Percentiles rank a stretch among this genome's conserved stretches.
Conservation (phyloP, 2,113 vertebrate species). For the Percopsis transmontana region DNA sequence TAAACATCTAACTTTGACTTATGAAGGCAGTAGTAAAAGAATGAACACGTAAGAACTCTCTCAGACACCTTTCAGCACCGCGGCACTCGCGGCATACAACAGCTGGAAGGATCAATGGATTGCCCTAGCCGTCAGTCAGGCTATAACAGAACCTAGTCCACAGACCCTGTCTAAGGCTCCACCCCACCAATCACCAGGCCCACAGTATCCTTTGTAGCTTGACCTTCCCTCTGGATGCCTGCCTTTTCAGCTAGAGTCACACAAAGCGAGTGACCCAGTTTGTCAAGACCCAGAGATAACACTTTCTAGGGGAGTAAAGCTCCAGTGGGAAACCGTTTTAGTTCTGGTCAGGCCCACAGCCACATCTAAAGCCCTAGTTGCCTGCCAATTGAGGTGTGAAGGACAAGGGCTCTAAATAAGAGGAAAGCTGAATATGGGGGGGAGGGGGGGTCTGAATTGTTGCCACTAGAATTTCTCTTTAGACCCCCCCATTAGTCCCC, state of each 20-base stretch:
- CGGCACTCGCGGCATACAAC: conserved; percentile 29
- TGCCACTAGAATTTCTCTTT: conserved; percentile 28
- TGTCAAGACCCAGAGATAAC: background rate
- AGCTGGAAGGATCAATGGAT: conserved; percentile 10
- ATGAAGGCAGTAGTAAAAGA: background rate
- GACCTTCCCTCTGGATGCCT: conserved; percentile 19
- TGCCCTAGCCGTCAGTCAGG: conserved; percentile 14
- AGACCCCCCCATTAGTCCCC: conserved; percentile 28
- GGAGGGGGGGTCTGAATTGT: conserved; percentile 47
- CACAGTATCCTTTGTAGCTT: conserved; percentile 21
- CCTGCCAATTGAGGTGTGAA: conserved; percentile 71
- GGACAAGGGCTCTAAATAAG: conserved; percentile 72
- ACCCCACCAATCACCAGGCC: background rate
- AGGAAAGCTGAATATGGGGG: conserved; percentile 44
- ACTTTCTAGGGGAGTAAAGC: conserved; percentile 26
- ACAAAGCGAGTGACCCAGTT: conserved; percentile 27
- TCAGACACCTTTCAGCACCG: conserved; percentile 34
- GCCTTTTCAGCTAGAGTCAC: conserved; percentile 25
- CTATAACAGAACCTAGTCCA: conserved; percentile 17
- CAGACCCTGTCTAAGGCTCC: background rate
- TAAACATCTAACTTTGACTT: conserved; percentile 14
- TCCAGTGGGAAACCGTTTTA: conserved; percentile 10
- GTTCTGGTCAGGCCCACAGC: conserved; percentile 8
- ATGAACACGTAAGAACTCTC: conserved; percentile 18
- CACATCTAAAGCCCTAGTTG: conserved; percentile 36